Evolutionary conservation across 2,888 invertebrate genomes (phyloP).

Genomic region (Cataglyphis albicans): DNA sequence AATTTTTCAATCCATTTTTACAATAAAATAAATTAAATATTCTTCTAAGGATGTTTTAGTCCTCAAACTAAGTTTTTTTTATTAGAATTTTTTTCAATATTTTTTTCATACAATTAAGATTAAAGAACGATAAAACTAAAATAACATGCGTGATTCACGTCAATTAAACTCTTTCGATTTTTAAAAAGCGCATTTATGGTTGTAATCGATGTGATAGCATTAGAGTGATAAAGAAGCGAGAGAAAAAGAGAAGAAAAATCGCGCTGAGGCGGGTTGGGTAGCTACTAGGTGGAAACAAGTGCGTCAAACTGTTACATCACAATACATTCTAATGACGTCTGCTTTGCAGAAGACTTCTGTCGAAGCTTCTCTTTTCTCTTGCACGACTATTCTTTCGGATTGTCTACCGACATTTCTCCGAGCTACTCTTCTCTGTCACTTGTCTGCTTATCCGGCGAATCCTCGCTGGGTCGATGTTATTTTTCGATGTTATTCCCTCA

Average conservation of each 20-base stretch:
- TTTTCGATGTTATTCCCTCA: constrained; percentile 23
- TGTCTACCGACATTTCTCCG: constrained; percentile 28
- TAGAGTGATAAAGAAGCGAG: background rate
- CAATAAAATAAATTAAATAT: background rate
- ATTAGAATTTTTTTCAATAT: background rate
- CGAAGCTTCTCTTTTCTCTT: constrained; percentile 20
- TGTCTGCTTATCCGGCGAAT: constrained; percentile 21
- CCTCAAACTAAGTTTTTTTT: background rate
- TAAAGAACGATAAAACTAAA: background rate
- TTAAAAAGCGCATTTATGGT: background rate
- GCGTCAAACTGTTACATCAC: constrained; percentile 79
- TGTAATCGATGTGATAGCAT: background rate
- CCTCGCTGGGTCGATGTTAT: constrained; percentile 19
- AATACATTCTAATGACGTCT: constrained; percentile 84
- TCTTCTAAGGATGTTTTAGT: background rate
- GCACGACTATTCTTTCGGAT: constrained; percentile 32
- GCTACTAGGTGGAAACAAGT: constrained; percentile 67
- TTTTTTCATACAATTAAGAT: background rate
- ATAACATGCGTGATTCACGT: background rate
- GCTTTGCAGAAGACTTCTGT: constrained; percentile 56
- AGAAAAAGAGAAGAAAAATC: constrained; percentile 49
- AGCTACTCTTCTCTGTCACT: constrained; percentile 41
- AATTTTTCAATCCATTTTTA: background rate
- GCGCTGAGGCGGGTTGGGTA: constrained; percentile 23
- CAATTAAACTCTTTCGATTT: background rate